Evolutionary conservation across 2,113 vertebrate species (phyloP).

Genomic region (Oncorhynchus clarkii): DNA sequence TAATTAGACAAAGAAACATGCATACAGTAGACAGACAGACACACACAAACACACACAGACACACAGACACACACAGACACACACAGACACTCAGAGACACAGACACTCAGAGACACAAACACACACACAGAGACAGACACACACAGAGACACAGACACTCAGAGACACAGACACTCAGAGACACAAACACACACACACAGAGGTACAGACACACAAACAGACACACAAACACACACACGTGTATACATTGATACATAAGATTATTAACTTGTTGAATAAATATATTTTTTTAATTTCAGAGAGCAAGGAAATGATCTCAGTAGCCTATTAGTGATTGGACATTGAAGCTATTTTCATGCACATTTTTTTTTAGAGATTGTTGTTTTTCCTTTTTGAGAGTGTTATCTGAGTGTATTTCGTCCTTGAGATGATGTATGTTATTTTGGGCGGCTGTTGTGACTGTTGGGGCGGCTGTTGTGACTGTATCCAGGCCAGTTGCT

Average conservation of each 20-base stretch:
- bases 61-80: too few species aligned
- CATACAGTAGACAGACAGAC: constrained; percentile 7
- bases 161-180: neutral
- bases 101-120: neutral
- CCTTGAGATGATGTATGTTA: constrained; percentile 3
- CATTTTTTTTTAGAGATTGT: constrained; percentile 8
- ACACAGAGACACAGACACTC: neutral
- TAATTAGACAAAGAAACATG: neutral
- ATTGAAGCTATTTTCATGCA: constrained; percentile 18
- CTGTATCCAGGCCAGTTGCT: neutral
- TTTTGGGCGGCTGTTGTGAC: neutral
- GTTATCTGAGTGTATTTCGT: neutral
- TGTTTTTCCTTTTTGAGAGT: constrained; percentile 1
- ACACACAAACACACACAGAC: neutral
- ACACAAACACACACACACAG: neutral
- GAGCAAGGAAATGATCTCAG: neutral
- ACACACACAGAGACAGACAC: constrained; percentile 8
- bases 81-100: too few species aligned
- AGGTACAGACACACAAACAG: neutral
- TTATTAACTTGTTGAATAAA: constrained; percentile 23
- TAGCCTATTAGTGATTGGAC: too few species aligned
- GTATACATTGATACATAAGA: neutral
- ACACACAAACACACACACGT: neutral
- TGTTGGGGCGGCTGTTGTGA: neutral
- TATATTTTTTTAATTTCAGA: constrained; percentile 47